Evolutionary conservation across 2,888 invertebrate species (phyloP), one percentile per base, ranked within the genome.

Genomic region (Harpagoxenus sublaevis): DNA sequence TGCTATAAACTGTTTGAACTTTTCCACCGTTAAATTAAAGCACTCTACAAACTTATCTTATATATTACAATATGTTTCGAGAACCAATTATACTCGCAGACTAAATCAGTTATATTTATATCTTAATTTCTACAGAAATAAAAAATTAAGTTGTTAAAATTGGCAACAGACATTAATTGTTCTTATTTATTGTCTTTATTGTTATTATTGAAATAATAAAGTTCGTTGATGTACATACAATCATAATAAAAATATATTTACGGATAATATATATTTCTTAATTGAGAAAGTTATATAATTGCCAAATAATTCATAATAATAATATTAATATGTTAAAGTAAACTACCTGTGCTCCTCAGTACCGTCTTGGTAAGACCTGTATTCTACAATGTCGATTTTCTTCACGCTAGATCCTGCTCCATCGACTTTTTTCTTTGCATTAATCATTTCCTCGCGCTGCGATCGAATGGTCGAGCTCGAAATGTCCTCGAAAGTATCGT

Each of bases 401-500:
- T 84, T 90, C 55, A 77, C 78, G 0, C 71, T 84, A 70, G 75
- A 79, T 42, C 8, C 8, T 28, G 18, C 12, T 60, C 0, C 3
- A 28, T 84, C 63, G 12, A 71, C 77, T 23, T 79, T 63, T 35
- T 45, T 55, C 0, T 5, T 62, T 9, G 42, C 48, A 9, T 60
- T 70, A 4, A 57, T 65, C 1, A 66, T 60, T 65, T 53, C 42
- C n/a, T 53, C 68, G 2, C 23, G 35, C 1, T 84, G 65, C 2
- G 70, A 71, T 6, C 66, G 84, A 8, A 35, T 57, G 1, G 62
- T 15, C 4, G 82, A 86, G 39, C 70, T 89, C 6, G 87, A 86
- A 28, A 57, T 82, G 8, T 90, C 84, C n/a, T 91, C 91, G 23
- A 91, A 91, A 0, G 91, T 91, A 42, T 91, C 90, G 12, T 88